Conservation (phyloP, 2,113 vertebrate species). For the Hydrochoerus hydrochaeris region DNA sequence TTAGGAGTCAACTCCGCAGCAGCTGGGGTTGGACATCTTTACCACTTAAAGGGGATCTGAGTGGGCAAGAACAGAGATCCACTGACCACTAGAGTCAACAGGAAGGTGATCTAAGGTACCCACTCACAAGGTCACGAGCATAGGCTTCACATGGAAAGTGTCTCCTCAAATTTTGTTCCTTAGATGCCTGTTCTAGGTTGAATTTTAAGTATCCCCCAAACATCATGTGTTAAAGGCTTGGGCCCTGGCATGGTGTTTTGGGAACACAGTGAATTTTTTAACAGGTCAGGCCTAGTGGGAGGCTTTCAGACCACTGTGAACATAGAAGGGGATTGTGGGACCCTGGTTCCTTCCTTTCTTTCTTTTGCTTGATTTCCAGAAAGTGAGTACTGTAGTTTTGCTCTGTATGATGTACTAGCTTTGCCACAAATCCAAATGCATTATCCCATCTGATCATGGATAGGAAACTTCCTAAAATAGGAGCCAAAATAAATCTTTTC, state of each 20-base stretch:
- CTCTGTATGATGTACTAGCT: background rate
- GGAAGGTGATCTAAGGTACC: background rate
- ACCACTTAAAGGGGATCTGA: background rate
- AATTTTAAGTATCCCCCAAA: background rate
- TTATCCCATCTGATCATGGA: background rate
- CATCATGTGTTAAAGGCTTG: background rate
- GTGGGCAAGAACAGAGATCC: background rate
- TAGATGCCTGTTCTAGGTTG: background rate
- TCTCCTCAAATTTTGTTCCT: background rate
- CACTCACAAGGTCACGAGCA: background rate
- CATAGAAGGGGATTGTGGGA: too few relatives aligned
- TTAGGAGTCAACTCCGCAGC: background rate
- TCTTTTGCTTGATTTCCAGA: background rate
- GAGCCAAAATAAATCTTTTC: background rate
- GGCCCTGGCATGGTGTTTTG: background rate
- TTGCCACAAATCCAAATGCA: background rate
- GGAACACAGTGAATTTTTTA: background rate
- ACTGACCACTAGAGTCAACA: background rate
- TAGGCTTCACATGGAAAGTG: background rate
- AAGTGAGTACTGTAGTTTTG: background rate
- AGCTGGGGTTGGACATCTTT: background rate
- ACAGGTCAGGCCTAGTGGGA: background rate
- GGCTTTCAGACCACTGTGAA: background rate
- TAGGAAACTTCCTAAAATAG: background rate
- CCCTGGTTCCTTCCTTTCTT: background rate